These are phyloP conservation scores for Pluvialis apricaria DNA, from an alignment of 2,113 vertebrate genomes.

Conservation along the genomic window DNA sequence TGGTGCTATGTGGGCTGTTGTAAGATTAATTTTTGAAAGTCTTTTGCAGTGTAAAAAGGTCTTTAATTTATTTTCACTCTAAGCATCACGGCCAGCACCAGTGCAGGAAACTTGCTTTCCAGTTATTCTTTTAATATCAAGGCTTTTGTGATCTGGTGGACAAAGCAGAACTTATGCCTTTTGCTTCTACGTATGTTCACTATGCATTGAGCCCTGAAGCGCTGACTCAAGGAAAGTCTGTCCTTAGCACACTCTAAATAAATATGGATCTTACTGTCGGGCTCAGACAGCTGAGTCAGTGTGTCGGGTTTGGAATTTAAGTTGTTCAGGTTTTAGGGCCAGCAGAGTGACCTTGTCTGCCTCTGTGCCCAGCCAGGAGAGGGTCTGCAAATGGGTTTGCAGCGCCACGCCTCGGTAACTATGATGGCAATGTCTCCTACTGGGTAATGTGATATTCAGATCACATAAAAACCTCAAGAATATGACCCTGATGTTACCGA, in stretches of 20 bases:
- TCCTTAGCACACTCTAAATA: background rate
- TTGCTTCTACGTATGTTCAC: background rate
- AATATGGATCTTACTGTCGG: background rate
- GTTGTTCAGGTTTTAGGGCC: background rate
- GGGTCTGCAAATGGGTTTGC: background rate
- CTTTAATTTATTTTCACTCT: constrained; percentile 50
- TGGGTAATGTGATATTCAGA: background rate
- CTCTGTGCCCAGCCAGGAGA: background rate
- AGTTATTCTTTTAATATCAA: background rate
- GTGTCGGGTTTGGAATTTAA: accelerated
- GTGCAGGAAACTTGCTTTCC: background rate
- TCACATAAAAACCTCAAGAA: background rate
- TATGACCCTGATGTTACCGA: background rate
- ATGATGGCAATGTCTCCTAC: background rate
- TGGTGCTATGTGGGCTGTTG: constrained; percentile 44
- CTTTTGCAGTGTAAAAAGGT: constrained; percentile 56
- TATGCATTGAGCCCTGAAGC: background rate
- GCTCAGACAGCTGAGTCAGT: background rate
- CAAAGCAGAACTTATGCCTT: background rate
- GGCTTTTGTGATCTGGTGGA: background rate
- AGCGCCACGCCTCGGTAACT: background rate
- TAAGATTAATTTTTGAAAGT: constrained; percentile 70
- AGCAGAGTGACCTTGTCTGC: background rate
- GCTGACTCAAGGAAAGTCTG: background rate
- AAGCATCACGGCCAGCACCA: background rate